A percentile compares a stretch with the other conserved stretches of the same genome.
Evolutionary conservation across 2,113 vertebrate genomes (phyloP).

Genomic region (Psittacula cyanocephala): DNA sequence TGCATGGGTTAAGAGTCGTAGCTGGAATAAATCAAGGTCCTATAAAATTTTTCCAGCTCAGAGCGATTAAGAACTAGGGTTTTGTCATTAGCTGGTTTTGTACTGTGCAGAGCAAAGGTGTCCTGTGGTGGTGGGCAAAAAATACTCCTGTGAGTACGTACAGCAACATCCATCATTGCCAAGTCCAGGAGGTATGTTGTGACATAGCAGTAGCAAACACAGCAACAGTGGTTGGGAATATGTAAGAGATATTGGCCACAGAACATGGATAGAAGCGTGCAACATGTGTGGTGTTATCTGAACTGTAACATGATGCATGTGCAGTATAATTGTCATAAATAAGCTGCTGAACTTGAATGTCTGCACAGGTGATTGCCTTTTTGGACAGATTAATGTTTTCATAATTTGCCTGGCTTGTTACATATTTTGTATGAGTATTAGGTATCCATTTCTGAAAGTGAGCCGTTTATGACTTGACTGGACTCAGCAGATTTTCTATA

Average conservation of each 20-base stretch:
- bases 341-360: rapidly evolving
- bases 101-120: not conserved
- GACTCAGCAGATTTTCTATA: slow-evolving; percentile 65
- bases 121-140: not conserved
- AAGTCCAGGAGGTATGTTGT: not conserved
- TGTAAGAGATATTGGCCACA: not conserved
- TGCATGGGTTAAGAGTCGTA: not conserved
- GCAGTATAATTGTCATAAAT: not conserved
- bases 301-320: not conserved
- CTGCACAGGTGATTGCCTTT: not conserved
- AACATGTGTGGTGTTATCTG: not conserved
- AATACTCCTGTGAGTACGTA: not conserved
- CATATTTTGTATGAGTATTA: not conserved
- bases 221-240: not conserved
- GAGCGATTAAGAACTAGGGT: not conserved
- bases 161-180: not conserved
- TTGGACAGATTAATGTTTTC: not conserved
- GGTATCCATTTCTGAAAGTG: not conserved
- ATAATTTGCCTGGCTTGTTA: not conserved
- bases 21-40: not conserved
- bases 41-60: not conserved
- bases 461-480: not conserved
- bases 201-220: not conserved
- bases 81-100: not conserved
- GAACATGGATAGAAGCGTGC: not conserved